Conservation (phyloP, 2,888 invertebrate genomes). For the Eutolmus rufibarbis region DNA sequence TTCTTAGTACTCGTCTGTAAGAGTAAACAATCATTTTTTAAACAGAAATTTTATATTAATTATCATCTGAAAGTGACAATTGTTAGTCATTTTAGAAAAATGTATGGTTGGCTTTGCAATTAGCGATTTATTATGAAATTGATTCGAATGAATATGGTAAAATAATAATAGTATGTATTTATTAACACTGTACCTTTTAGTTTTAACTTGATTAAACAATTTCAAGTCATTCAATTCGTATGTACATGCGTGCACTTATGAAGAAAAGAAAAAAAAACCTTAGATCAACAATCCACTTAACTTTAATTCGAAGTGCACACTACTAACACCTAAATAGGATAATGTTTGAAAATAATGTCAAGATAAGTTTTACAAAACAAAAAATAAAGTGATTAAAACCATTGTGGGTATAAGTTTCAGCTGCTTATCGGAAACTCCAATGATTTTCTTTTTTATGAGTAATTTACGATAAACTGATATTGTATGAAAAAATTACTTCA, state of each 20-base stretch:
- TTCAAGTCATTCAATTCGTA: too few relatives aligned
- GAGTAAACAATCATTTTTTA: too few relatives aligned
- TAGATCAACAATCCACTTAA: neutral
- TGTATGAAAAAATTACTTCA: neutral
- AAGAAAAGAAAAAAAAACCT: neutral
- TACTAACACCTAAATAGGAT: neutral
- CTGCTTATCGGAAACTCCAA: neutral
- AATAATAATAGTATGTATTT: too few relatives aligned
- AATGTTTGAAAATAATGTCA: neutral
- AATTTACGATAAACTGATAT: neutral
- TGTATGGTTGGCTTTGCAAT: neutral
- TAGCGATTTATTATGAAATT: neutral
- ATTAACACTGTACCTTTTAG: too few relatives aligned
- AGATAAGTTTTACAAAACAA: neutral
- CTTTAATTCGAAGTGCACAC: neutral
- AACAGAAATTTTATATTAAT: too few relatives aligned
- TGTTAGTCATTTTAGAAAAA: neutral
- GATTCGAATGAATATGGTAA: too few relatives aligned
- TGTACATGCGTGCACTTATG: too few relatives aligned
- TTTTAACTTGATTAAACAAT: too few relatives aligned
- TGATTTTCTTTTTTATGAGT: neutral
- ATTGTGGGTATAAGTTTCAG: neutral
- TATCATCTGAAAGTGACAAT: too few relatives aligned
- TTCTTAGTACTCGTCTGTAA: neutral
- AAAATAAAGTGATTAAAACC: neutral